Evolutionary conservation across 2,888 invertebrate genomes (phyloP).

Genomic region (Siphlonurus alternatus): DNA sequence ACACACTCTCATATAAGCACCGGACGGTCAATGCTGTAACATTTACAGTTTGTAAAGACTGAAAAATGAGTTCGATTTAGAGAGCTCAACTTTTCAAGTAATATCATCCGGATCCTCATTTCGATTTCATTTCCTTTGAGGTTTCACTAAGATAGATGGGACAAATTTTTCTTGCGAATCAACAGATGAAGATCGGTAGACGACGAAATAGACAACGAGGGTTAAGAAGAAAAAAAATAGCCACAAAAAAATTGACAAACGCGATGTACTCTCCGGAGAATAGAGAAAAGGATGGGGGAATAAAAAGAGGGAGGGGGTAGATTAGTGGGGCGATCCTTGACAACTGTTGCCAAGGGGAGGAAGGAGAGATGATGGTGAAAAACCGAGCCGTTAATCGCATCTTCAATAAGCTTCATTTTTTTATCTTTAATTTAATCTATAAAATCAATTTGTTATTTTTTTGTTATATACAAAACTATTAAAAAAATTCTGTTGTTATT

Average conservation of each 20-base stretch:
- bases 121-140: not conserved
- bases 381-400: not conserved
- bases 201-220: not conserved
- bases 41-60: not conserved
- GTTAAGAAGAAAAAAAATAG: not conserved
- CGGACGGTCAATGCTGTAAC: too few species aligned
- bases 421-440: not conserved
- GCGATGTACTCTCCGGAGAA: not conserved
- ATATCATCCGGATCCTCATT: not conserved
- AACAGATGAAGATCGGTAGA: not conserved
- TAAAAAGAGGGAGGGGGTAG: not conserved
- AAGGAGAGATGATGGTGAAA: not conserved
- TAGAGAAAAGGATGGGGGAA: not conserved
- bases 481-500: not conserved
- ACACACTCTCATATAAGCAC: not conserved
- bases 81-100: not conserved
- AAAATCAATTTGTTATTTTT: not conserved
- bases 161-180: not conserved
- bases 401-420: not conserved
- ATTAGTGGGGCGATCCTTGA: not conserved
- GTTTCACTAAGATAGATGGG: not conserved
- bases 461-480: not conserved
- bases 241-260: not conserved
- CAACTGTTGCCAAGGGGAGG: not conserved
- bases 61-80: not conserved